Evolutionary conservation across 2,888 invertebrate genomes (phyloP).

Genomic region (Lottia gigantea): DNA sequence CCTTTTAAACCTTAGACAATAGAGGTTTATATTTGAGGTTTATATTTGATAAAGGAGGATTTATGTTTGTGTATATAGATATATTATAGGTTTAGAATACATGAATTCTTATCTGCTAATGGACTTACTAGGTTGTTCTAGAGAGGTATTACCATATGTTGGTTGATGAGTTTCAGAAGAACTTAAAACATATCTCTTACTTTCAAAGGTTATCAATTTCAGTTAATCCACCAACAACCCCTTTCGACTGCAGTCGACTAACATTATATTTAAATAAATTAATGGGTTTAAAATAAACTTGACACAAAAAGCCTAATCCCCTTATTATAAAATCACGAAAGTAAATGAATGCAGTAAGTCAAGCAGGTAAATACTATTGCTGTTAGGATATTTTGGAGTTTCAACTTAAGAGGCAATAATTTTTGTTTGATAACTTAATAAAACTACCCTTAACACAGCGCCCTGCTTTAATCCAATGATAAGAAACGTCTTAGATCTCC

Average conservation of each 20-base stretch:
- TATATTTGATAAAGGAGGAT: too few relatives aligned
- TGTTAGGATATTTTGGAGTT: conserved; percentile 2
- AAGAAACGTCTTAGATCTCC: background rate
- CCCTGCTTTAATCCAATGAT: background rate
- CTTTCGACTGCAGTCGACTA: background rate
- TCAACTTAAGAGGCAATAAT: background rate
- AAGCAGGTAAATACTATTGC: conserved; percentile 1
- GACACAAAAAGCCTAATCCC: conserved; percentile 37
- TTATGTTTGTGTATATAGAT: too few relatives aligned
- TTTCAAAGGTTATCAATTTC: conserved; percentile 9
- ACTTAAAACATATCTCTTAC: conserved; percentile 3
- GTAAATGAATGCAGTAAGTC: background rate
- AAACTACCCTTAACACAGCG: conserved; percentile 2
- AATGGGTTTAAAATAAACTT: conserved; percentile 50
- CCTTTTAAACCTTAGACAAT: too few relatives aligned
- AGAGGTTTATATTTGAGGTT: too few relatives aligned
- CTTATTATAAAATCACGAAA: background rate
- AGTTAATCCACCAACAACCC: background rate
- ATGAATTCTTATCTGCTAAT: too few relatives aligned
- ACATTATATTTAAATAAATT: conserved; percentile 36
- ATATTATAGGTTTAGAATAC: too few relatives aligned
- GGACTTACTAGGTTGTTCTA: background rate
- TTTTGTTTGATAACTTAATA: background rate
- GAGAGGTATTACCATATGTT: background rate
- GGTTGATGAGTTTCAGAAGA: conserved; percentile 4